Base-by-base conservation (phyloP, 1,140 invertebrate species). In the Euura saliciscinereae region DNA sequence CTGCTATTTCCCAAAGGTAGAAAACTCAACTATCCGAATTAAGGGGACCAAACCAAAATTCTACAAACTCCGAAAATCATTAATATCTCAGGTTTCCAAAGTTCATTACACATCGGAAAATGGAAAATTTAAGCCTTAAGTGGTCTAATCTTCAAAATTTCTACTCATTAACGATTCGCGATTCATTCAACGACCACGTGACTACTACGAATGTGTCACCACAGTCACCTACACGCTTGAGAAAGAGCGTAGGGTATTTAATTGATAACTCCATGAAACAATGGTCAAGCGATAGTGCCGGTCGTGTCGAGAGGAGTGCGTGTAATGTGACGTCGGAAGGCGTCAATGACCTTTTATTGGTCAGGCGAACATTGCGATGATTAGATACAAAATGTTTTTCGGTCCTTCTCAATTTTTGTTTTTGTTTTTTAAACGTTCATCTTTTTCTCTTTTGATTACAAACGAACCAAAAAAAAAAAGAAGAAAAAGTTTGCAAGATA, bases 251-350 rank as follows among this genome's bases (percentile, higher is more conserved):
- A 28, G 66, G 78, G 75, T 67, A 79, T 81, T 81, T 80, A 80
- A 81, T 79, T 79, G 75, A 77, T 68, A 79, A 78, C 70, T 75
- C 67, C 44, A 71, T 46, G 72, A 75, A 79, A 79, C 78, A 77
- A 77, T 74, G 65, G 68, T 43, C 45, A 43, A 10, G 46, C 67
- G 75, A 43, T 65, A 66, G 28, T 7, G 7, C 69, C 69, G 1
- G 28, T 28, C 28, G 28, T 28, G 28, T 28, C 28, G 28, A 28
- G 28, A 28, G 28, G 28, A 28, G 28, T 28, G 43, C 68, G 28
- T 44, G 66, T 67, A 44, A 67, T 28, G 66, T 67, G 64, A 72
- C 68, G 71, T 44, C 51, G 44, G 11, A 10, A 59, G 10, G 65
- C 71, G 76, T 77, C 74, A 77, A 75, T 65, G 76, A 77, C 74